Evolutionary conservation across 2,888 invertebrate species (phyloP).

Genomic region (Myopa tessellatipennis): DNA sequence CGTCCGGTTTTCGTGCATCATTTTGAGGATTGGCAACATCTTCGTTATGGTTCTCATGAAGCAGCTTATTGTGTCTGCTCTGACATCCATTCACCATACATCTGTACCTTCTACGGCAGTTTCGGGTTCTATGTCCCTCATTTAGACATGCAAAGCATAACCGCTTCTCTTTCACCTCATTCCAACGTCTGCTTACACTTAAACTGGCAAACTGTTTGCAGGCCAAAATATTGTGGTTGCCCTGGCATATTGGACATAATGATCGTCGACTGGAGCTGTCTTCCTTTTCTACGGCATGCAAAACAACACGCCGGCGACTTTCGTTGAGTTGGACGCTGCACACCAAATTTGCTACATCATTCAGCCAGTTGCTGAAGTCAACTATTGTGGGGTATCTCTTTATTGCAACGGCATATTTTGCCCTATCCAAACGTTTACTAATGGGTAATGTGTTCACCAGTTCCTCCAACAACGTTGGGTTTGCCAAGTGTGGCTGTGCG

Average conservation of each 20-base stretch:
- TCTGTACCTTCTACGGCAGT: neutral
- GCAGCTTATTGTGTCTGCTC: neutral
- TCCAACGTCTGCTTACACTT: neutral
- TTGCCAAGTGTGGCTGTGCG: no score
- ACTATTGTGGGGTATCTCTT: neutral
- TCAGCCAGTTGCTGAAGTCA: slow-evolving; percentile 20
- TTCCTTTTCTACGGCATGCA: neutral
- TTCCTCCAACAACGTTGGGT: slow-evolving; percentile 26
- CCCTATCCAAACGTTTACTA: slow-evolving; percentile 32
- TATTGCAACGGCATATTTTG: slow-evolving; percentile 2
- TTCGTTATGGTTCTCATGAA: neutral
- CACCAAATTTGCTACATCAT: neutral
- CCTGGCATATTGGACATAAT: neutral
- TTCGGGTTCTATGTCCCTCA: neutral
- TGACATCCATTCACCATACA: neutral
- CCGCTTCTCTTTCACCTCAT: neutral
- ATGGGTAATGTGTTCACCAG: slow-evolving; percentile 26
- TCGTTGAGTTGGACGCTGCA: slow-evolving; percentile 1
- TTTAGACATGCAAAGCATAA: neutral
- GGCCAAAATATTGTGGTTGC: neutral
- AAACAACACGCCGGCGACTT: neutral
- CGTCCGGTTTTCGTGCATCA: no score
- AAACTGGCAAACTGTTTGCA: neutral
- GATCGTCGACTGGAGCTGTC: neutral
- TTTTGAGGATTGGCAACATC: no score